phyloP scores from a whole-genome alignment of 1,140 invertebrate species.

The Mya arenaria region DNA sequence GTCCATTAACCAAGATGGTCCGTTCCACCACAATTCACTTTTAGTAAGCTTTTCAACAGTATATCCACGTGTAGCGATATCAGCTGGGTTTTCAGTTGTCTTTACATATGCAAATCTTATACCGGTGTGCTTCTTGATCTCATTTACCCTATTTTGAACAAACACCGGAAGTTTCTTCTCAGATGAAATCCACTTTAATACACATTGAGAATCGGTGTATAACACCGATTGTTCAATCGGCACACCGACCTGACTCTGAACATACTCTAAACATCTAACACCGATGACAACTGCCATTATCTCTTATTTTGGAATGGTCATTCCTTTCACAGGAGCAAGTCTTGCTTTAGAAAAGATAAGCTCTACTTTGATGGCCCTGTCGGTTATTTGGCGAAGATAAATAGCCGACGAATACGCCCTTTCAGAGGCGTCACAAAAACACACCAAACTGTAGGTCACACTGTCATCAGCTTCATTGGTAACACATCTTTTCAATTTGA shows the following conservation, averaged over 20 bases:
- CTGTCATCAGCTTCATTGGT: neutral
- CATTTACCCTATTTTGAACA: conserved; percentile 14
- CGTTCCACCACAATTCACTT: conserved; percentile 17
- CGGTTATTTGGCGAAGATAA: neutral
- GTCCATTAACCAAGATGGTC: neutral
- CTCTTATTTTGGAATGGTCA: conserved; percentile 14
- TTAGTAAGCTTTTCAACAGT: neutral
- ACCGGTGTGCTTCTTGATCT: neutral
- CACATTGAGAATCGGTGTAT: conserved; percentile 25
- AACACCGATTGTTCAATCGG: neutral
- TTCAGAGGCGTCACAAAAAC: conserved; percentile 18
- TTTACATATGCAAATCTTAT: neutral
- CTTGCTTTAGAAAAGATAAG: conserved; percentile 1
- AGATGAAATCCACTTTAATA: neutral
- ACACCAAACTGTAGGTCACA: neutral
- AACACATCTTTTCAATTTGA: neutral
- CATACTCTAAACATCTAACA: conserved; percentile 10
- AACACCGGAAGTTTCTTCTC: neutral
- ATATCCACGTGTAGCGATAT: neutral
- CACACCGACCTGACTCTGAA: neutral
- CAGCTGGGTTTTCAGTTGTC: conserved; percentile 24
- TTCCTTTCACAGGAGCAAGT: conserved; percentile 3
- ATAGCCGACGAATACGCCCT: neutral
- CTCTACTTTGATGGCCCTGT: neutral
- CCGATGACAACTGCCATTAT: conserved; percentile 11